Evolutionary conservation across 2,797 vertebrate genomes (phyloP).

Genomic region (Falco concolor): DNA sequence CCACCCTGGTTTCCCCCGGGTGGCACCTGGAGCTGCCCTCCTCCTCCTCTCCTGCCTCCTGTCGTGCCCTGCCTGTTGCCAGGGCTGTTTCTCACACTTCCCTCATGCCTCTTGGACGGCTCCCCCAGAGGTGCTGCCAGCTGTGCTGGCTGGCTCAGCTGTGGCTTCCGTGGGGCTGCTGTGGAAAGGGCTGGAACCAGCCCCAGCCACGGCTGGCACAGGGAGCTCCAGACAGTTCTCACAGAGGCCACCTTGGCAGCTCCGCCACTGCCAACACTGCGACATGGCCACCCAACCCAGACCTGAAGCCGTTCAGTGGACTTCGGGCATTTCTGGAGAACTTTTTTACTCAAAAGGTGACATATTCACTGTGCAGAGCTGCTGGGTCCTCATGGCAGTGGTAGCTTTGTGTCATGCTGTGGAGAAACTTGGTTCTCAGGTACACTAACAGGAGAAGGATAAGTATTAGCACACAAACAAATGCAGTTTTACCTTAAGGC

Average conservation of each 20-base stretch:
- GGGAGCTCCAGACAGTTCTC: neutral
- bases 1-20: neutral
- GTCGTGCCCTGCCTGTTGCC: neutral
- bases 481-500: neutral
- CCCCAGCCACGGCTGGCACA: accelerated
- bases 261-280: too few relatives aligned
- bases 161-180: accelerated
- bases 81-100: neutral
- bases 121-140: neutral
- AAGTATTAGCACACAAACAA: neutral
- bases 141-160: neutral
- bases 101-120: accelerated
- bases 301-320: neutral
- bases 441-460: too few relatives aligned
- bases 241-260: neutral
- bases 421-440: accelerated
- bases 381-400: accelerated
- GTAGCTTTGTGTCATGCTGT: neutral
- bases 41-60: neutral
- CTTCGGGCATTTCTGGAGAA: neutral
- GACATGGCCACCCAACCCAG: neutral
- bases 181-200: neutral
- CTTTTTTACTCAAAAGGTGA: neutral
- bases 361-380: accelerated
- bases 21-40: neutral